Base-by-base conservation (phyloP, 2,113 vertebrate genomes). In the Lycocorax pyrrhopterus region DNA sequence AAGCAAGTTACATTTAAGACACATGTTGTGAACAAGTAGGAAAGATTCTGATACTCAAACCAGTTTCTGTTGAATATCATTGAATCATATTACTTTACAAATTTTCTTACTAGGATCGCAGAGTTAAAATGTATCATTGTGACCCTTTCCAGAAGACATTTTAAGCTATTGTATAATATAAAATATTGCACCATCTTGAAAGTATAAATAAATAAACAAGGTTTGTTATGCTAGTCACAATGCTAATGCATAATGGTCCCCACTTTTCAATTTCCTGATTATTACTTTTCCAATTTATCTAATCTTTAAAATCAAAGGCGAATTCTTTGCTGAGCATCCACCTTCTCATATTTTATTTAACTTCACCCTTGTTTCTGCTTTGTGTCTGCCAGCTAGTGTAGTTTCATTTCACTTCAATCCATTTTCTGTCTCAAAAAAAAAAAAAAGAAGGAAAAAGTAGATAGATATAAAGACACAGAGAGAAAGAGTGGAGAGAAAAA, bases 241-340 rank as follows among this genome's bases (percentile, higher is more conserved):
- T 46, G 46, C 32, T 96, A 93, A 96, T 91, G 58, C 90, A 95
- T 72, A 96, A 95, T 68, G 44, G 87, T 90, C 59, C 49, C 63
- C 91, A 92, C 89, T 97, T 96, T 97, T 97, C 96, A 96, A 96
- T 97, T 97, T 96, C 96, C 96, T 95, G 96, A 97, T 96, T 96
- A 96, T 96, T 97, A 94, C 73, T 90, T 95, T 94, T 96, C 84
- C 93, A 97, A 94, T 95, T 97, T 96, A 97, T 97, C 95, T 97
- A 93, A 93, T 93, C 92, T 97, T 91, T 82, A 64, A 91, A 85
- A 90, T 97, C 90, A 95, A 93, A 97, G 91, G 46, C 20, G 92
- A 87, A 67, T 92, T 84, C 75, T 62, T 67, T 82, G 32, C 87
- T 81, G 63, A 80, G 32, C 26, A 63, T 90, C 47, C 72, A 66